Conservation (phyloP, 92 coral and sea anemone species). For the Epizoanthus scotinus region DNA sequence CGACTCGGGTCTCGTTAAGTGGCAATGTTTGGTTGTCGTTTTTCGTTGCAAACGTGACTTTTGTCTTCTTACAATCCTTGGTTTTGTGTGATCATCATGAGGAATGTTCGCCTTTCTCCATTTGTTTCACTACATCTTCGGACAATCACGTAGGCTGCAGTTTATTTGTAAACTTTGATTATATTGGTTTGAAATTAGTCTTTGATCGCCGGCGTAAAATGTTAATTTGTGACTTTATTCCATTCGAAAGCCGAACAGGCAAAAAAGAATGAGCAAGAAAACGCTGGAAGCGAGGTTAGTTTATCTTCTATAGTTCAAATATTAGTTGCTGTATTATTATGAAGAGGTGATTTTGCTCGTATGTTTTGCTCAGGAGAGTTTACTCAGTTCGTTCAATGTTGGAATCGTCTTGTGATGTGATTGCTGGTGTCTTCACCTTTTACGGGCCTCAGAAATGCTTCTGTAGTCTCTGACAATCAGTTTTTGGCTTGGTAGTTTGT, state of each 20-base stretch:
- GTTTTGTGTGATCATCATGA: conserved; percentile 10
- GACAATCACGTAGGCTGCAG: conserved; percentile 43
- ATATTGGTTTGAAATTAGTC: conserved; percentile 28
- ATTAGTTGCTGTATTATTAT: no score
- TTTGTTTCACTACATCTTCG: conserved; percentile 52
- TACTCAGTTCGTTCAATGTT: no score
- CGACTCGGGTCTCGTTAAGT: background rate
- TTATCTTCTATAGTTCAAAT: background rate
- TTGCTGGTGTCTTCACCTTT: background rate
- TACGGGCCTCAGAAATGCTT: background rate
- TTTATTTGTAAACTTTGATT: conserved; percentile 5
- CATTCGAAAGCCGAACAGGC: conserved; percentile 34
- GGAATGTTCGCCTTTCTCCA: conserved; percentile 64
- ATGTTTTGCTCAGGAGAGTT: no score
- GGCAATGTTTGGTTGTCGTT: background rate
- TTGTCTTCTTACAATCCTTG: background rate
- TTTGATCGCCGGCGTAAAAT: conserved; percentile 36
- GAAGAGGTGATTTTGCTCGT: no score
- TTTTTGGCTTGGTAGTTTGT: no score
- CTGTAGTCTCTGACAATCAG: background rate
- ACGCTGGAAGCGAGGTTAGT: conserved; percentile 31
- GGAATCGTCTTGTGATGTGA: conserved; percentile 1
- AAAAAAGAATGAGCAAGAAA: background rate
- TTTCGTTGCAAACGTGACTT: background rate
- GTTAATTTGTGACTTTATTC: conserved; percentile 31